phyloP scores from a whole-genome alignment of 2,888 invertebrate genomes.

The Tryphoninae sp. region DNA sequence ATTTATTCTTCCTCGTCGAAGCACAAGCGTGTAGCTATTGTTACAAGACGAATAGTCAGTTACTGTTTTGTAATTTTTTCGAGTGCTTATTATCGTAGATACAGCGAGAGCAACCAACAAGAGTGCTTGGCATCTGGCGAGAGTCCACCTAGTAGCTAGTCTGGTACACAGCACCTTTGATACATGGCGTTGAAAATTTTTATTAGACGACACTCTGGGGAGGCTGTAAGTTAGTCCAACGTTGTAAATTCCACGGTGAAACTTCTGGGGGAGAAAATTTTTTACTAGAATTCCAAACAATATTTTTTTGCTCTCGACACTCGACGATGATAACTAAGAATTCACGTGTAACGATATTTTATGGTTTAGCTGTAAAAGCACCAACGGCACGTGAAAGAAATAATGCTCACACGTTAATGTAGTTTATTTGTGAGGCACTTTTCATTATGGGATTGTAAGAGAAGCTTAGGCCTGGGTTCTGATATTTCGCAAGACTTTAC shows the following conservation, averaged over 20 bases:
- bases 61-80: not conserved
- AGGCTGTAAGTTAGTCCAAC: not conserved
- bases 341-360: not conserved
- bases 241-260: too few species aligned
- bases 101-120: not conserved
- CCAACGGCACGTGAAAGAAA: not conserved
- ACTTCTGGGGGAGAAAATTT: not conserved
- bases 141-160: not conserved
- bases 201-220: not conserved
- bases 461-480: too few species aligned
- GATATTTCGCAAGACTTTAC: too few species aligned
- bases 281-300: not conserved
- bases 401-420: not conserved
- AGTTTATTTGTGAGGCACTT: too few species aligned
- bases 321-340: not conserved
- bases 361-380: not conserved
- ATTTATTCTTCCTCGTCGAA: not conserved
- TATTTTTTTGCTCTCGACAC: not conserved
- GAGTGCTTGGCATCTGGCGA: conserved; percentile 1
- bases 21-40: conserved; percentile 1
- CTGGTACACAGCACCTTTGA: not conserved
- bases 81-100: conserved; percentile 8
- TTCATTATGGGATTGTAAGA: too few species aligned
- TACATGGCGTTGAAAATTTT: not conserved
- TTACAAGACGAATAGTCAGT: too few species aligned